Percentiles rank a stretch among this genome's conserved stretches.
Evolutionary conservation across 2,888 invertebrate genomes (phyloP).

Genomic region (Pedicia rivosa): DNA sequence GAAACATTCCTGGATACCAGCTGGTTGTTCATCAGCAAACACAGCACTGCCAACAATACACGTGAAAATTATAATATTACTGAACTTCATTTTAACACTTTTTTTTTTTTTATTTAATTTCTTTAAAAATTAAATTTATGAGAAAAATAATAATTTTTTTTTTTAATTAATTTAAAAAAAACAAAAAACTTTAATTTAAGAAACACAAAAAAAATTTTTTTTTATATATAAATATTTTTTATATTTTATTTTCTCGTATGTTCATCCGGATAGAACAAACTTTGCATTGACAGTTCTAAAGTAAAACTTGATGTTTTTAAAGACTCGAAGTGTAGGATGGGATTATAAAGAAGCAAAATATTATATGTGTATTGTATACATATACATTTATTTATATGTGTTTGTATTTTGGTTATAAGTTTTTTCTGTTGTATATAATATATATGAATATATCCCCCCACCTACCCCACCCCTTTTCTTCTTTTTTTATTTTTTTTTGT

Average conservation of each 20-base stretch:
- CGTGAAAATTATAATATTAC: constrained; percentile 20
- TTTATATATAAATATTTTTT: background rate
- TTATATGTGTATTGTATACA: background rate
- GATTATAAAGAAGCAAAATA: constrained; percentile 1
- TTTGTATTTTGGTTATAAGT: too few relatives aligned
- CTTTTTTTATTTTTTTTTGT: too few relatives aligned
- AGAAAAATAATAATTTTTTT: constrained; percentile 10
- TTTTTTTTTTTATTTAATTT: constrained; percentile 4
- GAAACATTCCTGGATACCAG: constrained; percentile 37
- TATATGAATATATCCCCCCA: constrained; percentile 1
- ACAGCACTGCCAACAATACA: constrained; percentile 21
- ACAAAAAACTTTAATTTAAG: constrained; percentile 8
- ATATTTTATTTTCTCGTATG: constrained; percentile 18
- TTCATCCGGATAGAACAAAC: constrained; percentile 33
- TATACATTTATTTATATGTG: background rate
- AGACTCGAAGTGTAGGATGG: constrained; percentile 20
- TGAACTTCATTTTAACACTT: constrained; percentile 23
- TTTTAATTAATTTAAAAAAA: constrained; percentile 7
- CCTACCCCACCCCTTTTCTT: constrained; percentile 1
- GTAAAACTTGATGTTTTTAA: constrained; percentile 31
- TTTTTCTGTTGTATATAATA: too few relatives aligned
- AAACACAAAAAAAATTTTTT: constrained; percentile 10
- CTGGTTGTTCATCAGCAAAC: constrained; percentile 18
- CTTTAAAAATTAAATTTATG: constrained; percentile 3
- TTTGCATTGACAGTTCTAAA: constrained; percentile 32